phyloP scores from a whole-genome alignment of 2,888 invertebrate genomes.

The Caenorhabditis wallacei region DNA sequence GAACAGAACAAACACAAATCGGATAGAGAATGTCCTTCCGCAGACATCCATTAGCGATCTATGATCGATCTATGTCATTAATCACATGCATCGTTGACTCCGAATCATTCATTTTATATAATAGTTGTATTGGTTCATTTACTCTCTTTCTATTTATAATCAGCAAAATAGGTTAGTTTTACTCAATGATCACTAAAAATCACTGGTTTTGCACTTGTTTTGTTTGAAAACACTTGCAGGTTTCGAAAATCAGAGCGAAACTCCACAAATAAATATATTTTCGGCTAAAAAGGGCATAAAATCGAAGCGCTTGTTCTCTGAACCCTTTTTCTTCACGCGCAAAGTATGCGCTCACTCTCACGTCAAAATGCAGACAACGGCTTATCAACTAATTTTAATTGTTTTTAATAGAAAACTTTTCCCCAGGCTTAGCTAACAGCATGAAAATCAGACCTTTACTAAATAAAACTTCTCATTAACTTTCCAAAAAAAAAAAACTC shows the following conservation, averaged over 20 bases:
- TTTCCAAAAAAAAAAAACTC: background rate
- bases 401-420: slow-evolving; percentile 8
- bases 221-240: slow-evolving; percentile 6
- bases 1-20: slow-evolving; percentile 41
- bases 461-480: background rate
- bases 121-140: slow-evolving; percentile 5
- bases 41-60: slow-evolving; percentile 44
- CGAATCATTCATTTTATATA: slow-evolving; percentile 9
- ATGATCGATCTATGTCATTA: slow-evolving; percentile 48
- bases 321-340: slow-evolving; percentile 42
- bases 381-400: slow-evolving; percentile 15
- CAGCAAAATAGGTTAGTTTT: slow-evolving; percentile 29
- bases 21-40: slow-evolving; percentile 23
- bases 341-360: slow-evolving; percentile 44
- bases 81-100: slow-evolving; percentile 38
- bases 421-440: slow-evolving; percentile 9
- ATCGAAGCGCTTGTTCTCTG: slow-evolving; percentile 33
- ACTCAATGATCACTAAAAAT: background rate
- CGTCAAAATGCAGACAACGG: slow-evolving; percentile 48
- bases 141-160: background rate
- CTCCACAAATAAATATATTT: background rate
- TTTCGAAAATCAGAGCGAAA: background rate
- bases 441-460: slow-evolving; percentile 17
- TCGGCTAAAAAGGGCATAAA: slow-evolving; percentile 40
- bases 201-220: slow-evolving; percentile 34